phyloP scores from a whole-genome alignment of 2,888 invertebrate species.

The Dexiosoma caninum region DNA sequence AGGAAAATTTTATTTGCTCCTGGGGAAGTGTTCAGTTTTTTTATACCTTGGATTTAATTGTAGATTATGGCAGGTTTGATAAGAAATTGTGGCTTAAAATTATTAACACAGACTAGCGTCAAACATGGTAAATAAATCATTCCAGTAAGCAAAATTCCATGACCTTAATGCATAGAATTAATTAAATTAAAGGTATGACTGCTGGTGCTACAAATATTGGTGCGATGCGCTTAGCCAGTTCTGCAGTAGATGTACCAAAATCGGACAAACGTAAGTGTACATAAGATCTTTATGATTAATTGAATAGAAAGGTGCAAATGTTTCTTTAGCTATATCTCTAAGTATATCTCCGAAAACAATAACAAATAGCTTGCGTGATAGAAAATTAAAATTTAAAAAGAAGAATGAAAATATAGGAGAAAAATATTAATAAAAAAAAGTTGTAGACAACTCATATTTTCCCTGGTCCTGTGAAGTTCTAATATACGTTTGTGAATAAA shows the following conservation, averaged over 20 bases:
- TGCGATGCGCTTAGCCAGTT: slow-evolving; percentile 70
- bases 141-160: neutral
- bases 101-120: slow-evolving; percentile 68
- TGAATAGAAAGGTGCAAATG: no score
- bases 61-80: slow-evolving; percentile 74
- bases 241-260: slow-evolving; percentile 69
- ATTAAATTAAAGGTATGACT: slow-evolving; percentile 57
- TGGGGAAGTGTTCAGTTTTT: slow-evolving; percentile 28
- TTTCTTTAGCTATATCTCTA: no score
- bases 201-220: slow-evolving; percentile 65
- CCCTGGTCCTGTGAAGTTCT: no score
- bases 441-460: no score
- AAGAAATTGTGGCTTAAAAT: slow-evolving; percentile 72
- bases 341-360: no score
- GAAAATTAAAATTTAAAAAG: no score
- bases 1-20: slow-evolving; percentile 17
- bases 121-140: slow-evolving; percentile 70
- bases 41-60: slow-evolving; percentile 17
- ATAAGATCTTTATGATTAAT: neutral
- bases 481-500: no score
- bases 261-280: slow-evolving; percentile 72
- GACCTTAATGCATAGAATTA: neutral
- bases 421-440: no score
- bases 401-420: no score
- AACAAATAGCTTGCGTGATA: no score